Base-by-base conservation (phyloP, 2,113 vertebrate genomes). In the Noturus placidus region DNA sequence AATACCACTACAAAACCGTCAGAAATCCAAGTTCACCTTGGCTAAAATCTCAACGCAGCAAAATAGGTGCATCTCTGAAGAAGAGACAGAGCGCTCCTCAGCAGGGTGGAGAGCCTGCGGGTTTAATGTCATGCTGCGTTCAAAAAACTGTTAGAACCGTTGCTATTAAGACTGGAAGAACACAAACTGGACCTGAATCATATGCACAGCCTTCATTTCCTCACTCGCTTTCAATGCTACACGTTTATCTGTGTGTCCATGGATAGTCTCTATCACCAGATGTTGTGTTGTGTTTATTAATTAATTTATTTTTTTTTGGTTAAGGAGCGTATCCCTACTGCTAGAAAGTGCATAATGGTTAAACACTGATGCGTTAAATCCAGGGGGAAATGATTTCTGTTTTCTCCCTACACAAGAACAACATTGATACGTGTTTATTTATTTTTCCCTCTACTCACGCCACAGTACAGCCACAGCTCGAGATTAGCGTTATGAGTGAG, bases 331-430 rank as follows among this genome's bases (percentile, higher is more conserved):
- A 79, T 83, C 79, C 79, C 87, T 83, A 88, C 85, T 88, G 84
- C 84, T 86, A 86, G 70, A 90, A 90, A 90, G 87, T 86, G 86
- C 89, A 88, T 83, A 61, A 63, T 78, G 76, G 27, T 30, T 78
- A 17, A 80, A 88, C 78, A 82, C 78, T 15, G 78, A 83, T 35
- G 83, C 79, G n/a, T 52, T 35, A 79, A 65, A 14, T 83, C 65
- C 46, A 46, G 54, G 70, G 70, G 33, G 17, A 59, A 46, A 59
- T 42, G 11, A 22, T 33, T 33, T 57, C 42, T 72, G 77, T 35
- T 22, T 83, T 80, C 76, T 74, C 59, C 81, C 81, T 35, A 87
- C 65, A 30, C 38, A 59, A 78, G 59, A 59, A 85, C 76, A 30
- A 54, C 50, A 78, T n/a, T 17, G 76, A 13, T 78, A 78, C 54